Base-by-base conservation (phyloP, 2,888 invertebrate genomes). In the Callosobruchus maculatus region DNA sequence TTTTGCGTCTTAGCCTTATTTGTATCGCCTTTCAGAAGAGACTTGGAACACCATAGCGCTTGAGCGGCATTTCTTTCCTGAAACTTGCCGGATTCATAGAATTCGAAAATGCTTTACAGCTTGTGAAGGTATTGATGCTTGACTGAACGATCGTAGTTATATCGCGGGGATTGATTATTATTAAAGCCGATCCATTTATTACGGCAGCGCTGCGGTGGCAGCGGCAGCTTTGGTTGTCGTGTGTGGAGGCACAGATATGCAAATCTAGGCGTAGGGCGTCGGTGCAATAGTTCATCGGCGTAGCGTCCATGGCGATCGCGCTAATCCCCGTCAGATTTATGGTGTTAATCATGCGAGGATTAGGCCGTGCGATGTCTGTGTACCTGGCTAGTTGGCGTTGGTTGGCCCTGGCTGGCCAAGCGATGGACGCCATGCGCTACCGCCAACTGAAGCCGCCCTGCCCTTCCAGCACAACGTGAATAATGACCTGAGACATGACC, bases 341-440 rank as follows among this genome's bases (percentile, higher is more conserved):
- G 88, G 89, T 90, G 90, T 90, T 90, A 90, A 90, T 90, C 90
- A 90, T 89, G 88, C 86, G 84, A 86, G 90, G 90, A 90, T 90
- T 90, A 90, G 72, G 66, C 87, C 88, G 88, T 80, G 80, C 71
- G n/a, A 67, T 73, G 82, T 84, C 84, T 84, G 85, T 86, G 86
- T 84, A 86, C 87, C 87, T 87, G 82, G 79, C 82, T 82, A 82
- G 82, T 82, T 81, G 80, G 81, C 81, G n/a, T n/a, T n/a, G n/a
- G n/a, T 80, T 80, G 74, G 78, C n/a, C n/a, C n/a, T n/a, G n/a
- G n/a, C n/a, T n/a, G n/a, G n/a, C 26, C 2, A 7, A 2, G 26
- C 26, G 26, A 26, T 7, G 26, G 7, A 2, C 26, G 26, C 26
- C 3, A 26, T 26, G 26, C 26, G 26, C 26, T 26, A 7, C 26